phyloP scores from a whole-genome alignment of 2,113 vertebrate species.

The rabbit (Oryctolagus cuniculus) region DNA sequence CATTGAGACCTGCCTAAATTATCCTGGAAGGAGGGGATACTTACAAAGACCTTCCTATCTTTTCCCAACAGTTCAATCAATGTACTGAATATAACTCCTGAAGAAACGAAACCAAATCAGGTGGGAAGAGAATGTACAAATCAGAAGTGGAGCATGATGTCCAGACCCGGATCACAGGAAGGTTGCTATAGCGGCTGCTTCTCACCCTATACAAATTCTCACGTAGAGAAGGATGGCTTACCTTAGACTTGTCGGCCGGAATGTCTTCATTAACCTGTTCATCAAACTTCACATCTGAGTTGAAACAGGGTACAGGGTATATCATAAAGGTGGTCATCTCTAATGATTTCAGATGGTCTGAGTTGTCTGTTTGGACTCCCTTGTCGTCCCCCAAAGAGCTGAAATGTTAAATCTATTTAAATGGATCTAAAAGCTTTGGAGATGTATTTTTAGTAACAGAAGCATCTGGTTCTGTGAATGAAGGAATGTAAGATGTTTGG shows the following conservation, averaged over 20 bases:
- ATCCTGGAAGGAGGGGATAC: neutral
- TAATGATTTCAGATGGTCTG: slow-evolving; percentile 78
- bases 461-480: slow-evolving; percentile 83
- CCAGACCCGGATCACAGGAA: slow-evolving; percentile 68
- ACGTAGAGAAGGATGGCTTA: slow-evolving; percentile 82
- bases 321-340: slow-evolving; percentile 82
- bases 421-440: slow-evolving; percentile 83
- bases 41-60: neutral
- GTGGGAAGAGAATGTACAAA: slow-evolving; percentile 71
- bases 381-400: slow-evolving; percentile 81
- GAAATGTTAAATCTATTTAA: slow-evolving; percentile 80
- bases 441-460: slow-evolving; percentile 87
- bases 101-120: slow-evolving; percentile 79
- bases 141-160: slow-evolving; percentile 71
- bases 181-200: slow-evolving; percentile 69
- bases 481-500: slow-evolving; percentile 82
- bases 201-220: slow-evolving; percentile 72
- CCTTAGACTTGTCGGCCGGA: slow-evolving; percentile 80
- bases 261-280: slow-evolving; percentile 55
- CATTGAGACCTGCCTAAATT: neutral
- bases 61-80: slow-evolving; percentile 64
- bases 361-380: slow-evolving; percentile 82
- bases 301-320: slow-evolving; percentile 73
- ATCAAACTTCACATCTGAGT: slow-evolving; percentile 75
- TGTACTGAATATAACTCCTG: slow-evolving; percentile 75